A percentile compares a stretch with the other conserved stretches of the same genome.
Conservation (phyloP, 64 coral and sea anemone species). For the Montipora capricornis region DNA sequence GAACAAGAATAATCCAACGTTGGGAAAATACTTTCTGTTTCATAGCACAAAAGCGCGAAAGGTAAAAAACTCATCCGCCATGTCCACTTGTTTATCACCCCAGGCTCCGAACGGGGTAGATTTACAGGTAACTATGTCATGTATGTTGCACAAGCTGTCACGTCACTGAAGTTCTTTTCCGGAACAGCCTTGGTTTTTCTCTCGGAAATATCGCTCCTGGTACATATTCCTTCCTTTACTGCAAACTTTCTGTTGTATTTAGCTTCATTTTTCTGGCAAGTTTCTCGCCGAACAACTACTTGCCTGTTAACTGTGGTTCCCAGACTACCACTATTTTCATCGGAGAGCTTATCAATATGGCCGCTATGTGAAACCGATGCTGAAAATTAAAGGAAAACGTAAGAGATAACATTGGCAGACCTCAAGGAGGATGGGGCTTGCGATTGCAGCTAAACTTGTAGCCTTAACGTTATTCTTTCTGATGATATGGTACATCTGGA, state of each 20-base stretch:
- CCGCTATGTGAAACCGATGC: too few relatives aligned
- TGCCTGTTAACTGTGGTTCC: too few relatives aligned
- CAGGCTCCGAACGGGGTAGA: not conserved
- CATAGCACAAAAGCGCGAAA: not conserved
- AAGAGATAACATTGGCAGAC: not conserved
- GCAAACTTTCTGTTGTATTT: too few relatives aligned
- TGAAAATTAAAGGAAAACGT: not conserved
- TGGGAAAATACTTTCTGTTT: not conserved
- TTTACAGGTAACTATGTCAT: not conserved
- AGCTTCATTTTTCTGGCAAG: too few relatives aligned
- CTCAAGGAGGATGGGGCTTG: not conserved
- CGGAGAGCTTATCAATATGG: too few relatives aligned
- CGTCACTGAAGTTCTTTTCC: too few relatives aligned
- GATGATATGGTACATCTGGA: not conserved
- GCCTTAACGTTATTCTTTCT: not conserved
- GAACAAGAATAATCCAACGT: slow-evolving; percentile 53
- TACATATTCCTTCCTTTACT: too few relatives aligned
- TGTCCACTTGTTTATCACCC: slow-evolving; percentile 14
- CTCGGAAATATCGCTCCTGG: too few relatives aligned
- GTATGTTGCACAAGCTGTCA: not conserved
- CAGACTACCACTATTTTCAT: too few relatives aligned
- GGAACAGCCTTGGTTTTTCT: too few relatives aligned
- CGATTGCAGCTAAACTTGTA: not conserved
- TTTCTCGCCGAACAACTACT: too few relatives aligned
- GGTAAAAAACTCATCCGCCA: not conserved